Conservation (phyloP, 1,140 invertebrate species). For the Calliphora vicina region DNA sequence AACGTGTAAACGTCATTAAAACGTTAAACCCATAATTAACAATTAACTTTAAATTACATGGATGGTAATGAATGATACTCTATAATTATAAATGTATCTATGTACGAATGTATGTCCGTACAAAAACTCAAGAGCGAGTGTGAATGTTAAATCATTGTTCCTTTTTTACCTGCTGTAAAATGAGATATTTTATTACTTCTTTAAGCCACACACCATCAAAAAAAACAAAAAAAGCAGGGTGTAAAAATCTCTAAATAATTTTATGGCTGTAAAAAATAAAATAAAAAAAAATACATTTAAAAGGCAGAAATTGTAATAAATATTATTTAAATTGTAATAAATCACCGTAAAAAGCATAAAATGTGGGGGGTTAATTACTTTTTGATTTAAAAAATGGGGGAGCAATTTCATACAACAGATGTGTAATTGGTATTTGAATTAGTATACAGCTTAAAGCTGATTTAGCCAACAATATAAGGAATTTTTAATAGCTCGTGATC, state of each 20-base stretch:
- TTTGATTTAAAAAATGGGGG: background rate
- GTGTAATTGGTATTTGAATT: too few relatives aligned
- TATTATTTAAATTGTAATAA: background rate
- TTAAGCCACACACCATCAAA: too few relatives aligned
- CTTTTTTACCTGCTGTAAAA: background rate
- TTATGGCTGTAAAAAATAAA: background rate
- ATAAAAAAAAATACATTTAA: background rate
- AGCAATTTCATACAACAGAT: too few relatives aligned
- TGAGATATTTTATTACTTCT: background rate
- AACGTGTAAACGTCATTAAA: background rate
- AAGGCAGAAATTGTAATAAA: background rate
- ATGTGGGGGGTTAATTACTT: background rate
- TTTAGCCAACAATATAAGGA: too few relatives aligned
- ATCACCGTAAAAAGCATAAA: background rate
- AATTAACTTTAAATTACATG: background rate
- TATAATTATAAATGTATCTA: background rate
- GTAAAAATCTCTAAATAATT: too few relatives aligned
- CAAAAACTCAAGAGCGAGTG: too few relatives aligned
- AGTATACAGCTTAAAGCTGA: too few relatives aligned
- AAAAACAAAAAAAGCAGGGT: too few relatives aligned
- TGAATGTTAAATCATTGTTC: too few relatives aligned
- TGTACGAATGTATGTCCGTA: background rate
- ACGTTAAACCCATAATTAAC: background rate
- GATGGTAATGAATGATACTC: background rate
- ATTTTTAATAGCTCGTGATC: too few relatives aligned